Evolutionary conservation across 2,888 invertebrate genomes (phyloP).

Genomic region (Brassicogethes aeneus): DNA sequence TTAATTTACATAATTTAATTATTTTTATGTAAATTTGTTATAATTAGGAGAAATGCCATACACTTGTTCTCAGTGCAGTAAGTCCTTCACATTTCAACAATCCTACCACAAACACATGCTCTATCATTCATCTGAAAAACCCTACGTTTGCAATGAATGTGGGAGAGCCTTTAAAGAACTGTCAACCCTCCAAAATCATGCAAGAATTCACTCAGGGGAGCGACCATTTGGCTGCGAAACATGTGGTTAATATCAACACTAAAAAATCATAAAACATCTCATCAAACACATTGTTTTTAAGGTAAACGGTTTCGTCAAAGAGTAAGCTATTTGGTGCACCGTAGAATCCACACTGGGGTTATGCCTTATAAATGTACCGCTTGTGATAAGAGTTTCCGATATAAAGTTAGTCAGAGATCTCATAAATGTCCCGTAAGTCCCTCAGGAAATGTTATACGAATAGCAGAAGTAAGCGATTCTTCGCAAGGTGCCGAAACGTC

Average conservation of each 20-base stretch:
- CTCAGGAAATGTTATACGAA: conserved; percentile 47
- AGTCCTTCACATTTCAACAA: conserved; percentile 84
- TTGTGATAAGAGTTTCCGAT: conserved; percentile 73
- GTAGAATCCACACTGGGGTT: conserved; percentile 74
- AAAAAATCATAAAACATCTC: neutral
- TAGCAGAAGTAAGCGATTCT: conserved; percentile 16
- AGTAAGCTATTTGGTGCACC: conserved; percentile 77
- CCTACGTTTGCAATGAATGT: conserved; percentile 63
- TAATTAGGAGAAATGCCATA: conserved; percentile 84
- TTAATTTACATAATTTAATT: too few relatives aligned
- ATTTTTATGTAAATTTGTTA: too few relatives aligned
- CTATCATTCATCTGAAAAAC: conserved; percentile 81
- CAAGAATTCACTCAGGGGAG: conserved; percentile 76
- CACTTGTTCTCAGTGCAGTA: conserved; percentile 69
- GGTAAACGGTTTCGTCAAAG: conserved; percentile 81
- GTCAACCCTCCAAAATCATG: conserved; percentile 79
- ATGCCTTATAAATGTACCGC: conserved; percentile 80
- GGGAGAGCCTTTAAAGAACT: conserved; percentile 79
- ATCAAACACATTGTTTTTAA: conserved; percentile 30
- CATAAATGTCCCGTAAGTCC: conserved; percentile 67
- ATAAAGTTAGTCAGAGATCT: conserved; percentile 77
- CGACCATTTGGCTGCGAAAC: conserved; percentile 82
- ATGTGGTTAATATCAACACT: conserved; percentile 55
- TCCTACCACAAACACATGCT: conserved; percentile 82
- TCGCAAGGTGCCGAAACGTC: neutral